Evolutionary conservation across 2,888 invertebrate species (phyloP).

Genomic region (Hydropsyche betteni): DNA sequence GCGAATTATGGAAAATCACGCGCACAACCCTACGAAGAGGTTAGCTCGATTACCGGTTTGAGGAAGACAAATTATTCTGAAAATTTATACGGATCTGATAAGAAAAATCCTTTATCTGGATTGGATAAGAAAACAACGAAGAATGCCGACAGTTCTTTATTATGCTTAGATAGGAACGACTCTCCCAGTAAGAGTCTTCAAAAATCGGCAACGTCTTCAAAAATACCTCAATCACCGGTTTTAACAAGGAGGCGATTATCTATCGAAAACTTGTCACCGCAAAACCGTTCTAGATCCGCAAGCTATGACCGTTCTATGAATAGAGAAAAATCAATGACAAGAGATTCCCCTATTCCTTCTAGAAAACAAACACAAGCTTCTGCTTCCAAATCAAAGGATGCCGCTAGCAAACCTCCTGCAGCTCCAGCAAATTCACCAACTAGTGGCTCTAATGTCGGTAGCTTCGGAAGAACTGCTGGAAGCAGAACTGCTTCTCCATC

Average conservation of each 20-base stretch:
- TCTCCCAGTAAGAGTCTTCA: constrained; percentile 62
- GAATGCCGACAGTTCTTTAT: constrained; percentile 62
- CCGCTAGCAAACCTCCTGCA: constrained; percentile 61
- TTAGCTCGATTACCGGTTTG: constrained; percentile 74
- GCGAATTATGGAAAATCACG: constrained; percentile 35
- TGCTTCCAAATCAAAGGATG: constrained; percentile 61
- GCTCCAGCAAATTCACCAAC: constrained; percentile 64
- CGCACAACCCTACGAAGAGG: constrained; percentile 63
- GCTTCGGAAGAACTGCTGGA: constrained; percentile 63
- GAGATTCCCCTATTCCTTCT: constrained; percentile 53
- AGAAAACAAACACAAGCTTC: constrained; percentile 56
- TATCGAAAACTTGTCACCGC: constrained; percentile 48
- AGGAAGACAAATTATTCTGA: constrained; percentile 76
- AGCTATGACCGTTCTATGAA: constrained; percentile 51
- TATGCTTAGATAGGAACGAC: constrained; percentile 59
- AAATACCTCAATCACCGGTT: constrained; percentile 59
- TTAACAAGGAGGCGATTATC: constrained; percentile 55
- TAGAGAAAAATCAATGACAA: constrained; percentile 50
- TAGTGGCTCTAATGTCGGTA: constrained; percentile 57
- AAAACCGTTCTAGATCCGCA: constrained; percentile 50
- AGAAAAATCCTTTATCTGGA: constrained; percentile 57
- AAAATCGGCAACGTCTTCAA: constrained; percentile 52
- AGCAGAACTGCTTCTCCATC: constrained; percentile 60
- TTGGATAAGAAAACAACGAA: constrained; percentile 60
- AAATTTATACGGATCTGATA: constrained; percentile 68